Base-by-base conservation (phyloP, 2,888 invertebrate genomes). In the Volucella zonaria region DNA sequence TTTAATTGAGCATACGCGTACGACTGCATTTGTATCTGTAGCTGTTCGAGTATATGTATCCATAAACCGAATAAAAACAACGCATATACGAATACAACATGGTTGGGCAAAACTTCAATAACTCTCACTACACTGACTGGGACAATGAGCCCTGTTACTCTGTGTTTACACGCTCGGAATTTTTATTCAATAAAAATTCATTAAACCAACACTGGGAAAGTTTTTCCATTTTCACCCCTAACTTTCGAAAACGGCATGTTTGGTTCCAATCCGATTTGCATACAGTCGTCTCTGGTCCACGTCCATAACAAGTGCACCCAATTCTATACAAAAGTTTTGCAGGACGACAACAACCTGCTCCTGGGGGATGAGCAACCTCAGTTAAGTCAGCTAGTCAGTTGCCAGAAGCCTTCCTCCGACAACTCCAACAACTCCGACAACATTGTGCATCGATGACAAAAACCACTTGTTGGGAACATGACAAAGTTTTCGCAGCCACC, bases 401-500 rank as follows among this genome's bases (percentile, higher is more conserved):
- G 11, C 9, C 31, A 23, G 49, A 2, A 9, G 11, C 23, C 11
- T 14, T 14, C 14, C 14, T 43, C 54, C 6, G 12, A 8, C 23
- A 11, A 9, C 15, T 3, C 54, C 2, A 18, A 15, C 23, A 56
- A n/a, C 23, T 31, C 45, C 54, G 51, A 8, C 43, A 31, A 18
- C 40, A 42, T 40, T 66, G 51, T 70, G 77, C 82, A 70, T 81
- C 64, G 76, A 76, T 81, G 70, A 76, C 76, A 76, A 75, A 31
- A 70, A 76, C 81, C 81, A 82, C 82, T 82, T 82, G 82, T 82
- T 82, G 82, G 76, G 82, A 31, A 71, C 66, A 77, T 71, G 77
- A 66, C 43, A 82, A 82, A 82, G 77, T 82, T 82, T 82, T 31
- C 61, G 18, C 75, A 51, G 56, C 59, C 67, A 61, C 68, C 68